A percentile compares a stretch with the other conserved stretches of the same genome.
Evolutionary conservation across 2,888 invertebrate genomes (phyloP).

Genomic region (Lamellibrachia satsuma): DNA sequence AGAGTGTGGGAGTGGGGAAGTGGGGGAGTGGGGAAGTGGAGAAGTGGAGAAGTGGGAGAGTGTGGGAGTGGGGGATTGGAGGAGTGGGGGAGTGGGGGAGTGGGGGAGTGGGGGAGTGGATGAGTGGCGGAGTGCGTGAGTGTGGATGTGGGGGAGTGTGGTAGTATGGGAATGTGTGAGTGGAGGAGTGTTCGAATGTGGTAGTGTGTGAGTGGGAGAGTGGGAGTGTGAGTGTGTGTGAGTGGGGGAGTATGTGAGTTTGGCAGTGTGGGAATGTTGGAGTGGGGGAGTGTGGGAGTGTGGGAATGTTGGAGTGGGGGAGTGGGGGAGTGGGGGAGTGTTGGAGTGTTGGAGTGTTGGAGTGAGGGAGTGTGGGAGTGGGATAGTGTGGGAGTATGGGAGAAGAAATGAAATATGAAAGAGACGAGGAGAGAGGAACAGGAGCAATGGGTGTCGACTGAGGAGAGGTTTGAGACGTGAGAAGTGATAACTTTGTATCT

Average conservation of each 20-base stretch:
- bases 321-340: not conserved
- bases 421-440: not conserved
- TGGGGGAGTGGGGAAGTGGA: not conserved
- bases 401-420: not conserved
- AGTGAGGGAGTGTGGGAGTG: not conserved
- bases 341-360: not conserved
- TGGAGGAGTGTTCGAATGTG: not conserved
- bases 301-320: not conserved
- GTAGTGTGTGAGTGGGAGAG: slow-evolving; percentile 14
- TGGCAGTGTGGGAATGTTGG: not conserved
- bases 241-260: not conserved
- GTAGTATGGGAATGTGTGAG: not conserved
- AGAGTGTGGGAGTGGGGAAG: not conserved
- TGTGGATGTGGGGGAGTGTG: not conserved
- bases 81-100: not conserved
- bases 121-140: slow-evolving; percentile 3
- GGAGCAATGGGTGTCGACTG: not conserved
- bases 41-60: not conserved
- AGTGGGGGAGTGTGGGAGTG: not conserved
- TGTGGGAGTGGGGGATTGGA: not conserved
- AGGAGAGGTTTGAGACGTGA: not conserved
- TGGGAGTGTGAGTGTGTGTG: not conserved
- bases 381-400: not conserved
- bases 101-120: not conserved
- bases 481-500: not conserved